These are phyloP conservation scores for Cybosia mesomella DNA, from an alignment of 2,888 invertebrate species.

Conservation along the genomic window DNA sequence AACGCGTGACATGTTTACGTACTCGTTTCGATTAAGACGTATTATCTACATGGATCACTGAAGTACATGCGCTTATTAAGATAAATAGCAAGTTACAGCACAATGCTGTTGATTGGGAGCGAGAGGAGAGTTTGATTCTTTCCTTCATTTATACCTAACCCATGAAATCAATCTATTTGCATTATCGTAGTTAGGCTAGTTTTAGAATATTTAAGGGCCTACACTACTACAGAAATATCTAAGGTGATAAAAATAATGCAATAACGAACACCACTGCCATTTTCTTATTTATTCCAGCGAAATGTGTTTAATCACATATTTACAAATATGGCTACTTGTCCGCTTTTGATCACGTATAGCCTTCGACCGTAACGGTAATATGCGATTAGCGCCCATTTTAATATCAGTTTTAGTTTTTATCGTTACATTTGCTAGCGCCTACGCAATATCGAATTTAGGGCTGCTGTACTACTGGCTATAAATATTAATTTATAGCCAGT, in stretches of 20 bases:
- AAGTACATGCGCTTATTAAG: constrained; percentile 31
- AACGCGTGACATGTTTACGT: constrained; percentile 71
- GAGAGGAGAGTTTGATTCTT: background rate
- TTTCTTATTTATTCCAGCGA: background rate
- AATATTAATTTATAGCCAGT: no score
- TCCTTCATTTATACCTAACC: background rate
- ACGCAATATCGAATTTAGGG: constrained; percentile 70
- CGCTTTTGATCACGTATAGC: constrained; percentile 64
- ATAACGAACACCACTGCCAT: background rate
- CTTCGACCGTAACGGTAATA: constrained; percentile 60
- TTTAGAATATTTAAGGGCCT: no score
- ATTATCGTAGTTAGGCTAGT: background rate
- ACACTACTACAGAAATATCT: background rate
- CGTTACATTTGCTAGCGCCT: constrained; percentile 73
- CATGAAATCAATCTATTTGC: background rate
- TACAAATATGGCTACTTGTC: constrained; percentile 73
- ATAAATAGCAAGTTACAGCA: constrained; percentile 29
- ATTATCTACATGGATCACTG: constrained; percentile 43
- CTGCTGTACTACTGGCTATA: constrained; percentile 49
- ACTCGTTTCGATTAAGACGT: constrained; percentile 58
- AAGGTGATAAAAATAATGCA: background rate
- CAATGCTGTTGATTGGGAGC: constrained; percentile 25
- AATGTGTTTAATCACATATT: constrained; percentile 65
- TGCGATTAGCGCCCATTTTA: constrained; percentile 70
- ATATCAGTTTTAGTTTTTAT: constrained; percentile 79